Percentiles rank a stretch among this genome's conserved stretches.
These are phyloP conservation scores for Aphidius colemani DNA, from an alignment of 2,888 invertebrate genomes.

Conservation along the genomic window DNA sequence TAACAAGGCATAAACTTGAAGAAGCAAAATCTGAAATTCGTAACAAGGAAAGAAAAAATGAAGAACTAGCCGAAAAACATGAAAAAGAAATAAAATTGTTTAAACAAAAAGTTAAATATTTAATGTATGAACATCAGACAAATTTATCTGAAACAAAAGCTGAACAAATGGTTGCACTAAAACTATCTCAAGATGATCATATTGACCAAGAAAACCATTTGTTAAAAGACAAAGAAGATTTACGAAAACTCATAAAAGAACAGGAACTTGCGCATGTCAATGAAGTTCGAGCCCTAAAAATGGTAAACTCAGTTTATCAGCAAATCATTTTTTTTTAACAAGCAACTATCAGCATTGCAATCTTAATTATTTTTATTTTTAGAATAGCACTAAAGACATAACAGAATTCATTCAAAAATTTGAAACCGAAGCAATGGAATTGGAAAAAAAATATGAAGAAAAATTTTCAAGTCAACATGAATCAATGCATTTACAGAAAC, in stretches of 20 bases:
- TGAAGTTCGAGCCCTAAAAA: constrained; percentile 72
- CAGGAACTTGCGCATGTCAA: constrained; percentile 74
- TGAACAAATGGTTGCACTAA: constrained; percentile 80
- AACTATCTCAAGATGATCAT: constrained; percentile 84
- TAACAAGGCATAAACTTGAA: constrained; percentile 86
- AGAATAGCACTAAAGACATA: constrained; percentile 59
- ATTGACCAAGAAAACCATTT: constrained; percentile 76
- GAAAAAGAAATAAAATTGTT: constrained; percentile 86
- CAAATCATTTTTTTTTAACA: constrained; percentile 9
- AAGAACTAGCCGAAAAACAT: constrained; percentile 84
- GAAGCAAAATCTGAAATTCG: constrained; percentile 73
- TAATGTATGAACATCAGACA: constrained; percentile 89
- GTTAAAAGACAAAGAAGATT: constrained; percentile 72
- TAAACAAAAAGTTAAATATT: constrained; percentile 90
- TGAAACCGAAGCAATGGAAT: constrained; percentile 70
- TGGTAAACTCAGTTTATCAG: constrained; percentile 62
- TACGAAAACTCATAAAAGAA: constrained; percentile 72
- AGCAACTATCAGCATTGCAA: neutral
- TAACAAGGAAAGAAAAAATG: constrained; percentile 84
- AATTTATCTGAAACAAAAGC: constrained; percentile 83
- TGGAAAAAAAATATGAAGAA: constrained; percentile 74
- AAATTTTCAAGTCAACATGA: constrained; percentile 74
- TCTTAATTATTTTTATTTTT: constrained; percentile 3
- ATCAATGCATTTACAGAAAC: constrained; percentile 74
- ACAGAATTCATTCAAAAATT: constrained; percentile 69